Conservation (phyloP, 2,113 vertebrate genomes). For the Scytalopus superciliaris region DNA sequence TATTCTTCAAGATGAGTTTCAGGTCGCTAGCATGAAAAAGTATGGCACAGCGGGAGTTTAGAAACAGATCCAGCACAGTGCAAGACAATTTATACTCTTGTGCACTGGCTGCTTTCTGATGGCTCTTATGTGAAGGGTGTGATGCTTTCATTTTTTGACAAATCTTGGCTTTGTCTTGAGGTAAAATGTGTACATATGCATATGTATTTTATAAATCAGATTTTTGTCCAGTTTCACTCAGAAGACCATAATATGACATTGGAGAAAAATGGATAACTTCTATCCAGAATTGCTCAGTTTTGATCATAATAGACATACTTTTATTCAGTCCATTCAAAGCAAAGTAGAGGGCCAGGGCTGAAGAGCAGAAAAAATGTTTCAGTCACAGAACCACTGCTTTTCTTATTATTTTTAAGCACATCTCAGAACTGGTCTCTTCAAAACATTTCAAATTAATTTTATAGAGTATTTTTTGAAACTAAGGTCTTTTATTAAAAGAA, state of each 20-base stretch:
- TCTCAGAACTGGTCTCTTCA: neutral
- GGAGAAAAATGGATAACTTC: neutral
- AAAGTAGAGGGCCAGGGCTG: neutral
- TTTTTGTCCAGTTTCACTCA: neutral
- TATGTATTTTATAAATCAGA: neutral
- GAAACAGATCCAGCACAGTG: neutral
- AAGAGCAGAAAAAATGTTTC: neutral
- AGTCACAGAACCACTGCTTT: neutral
- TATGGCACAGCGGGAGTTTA: neutral
- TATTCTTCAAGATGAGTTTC: neutral
- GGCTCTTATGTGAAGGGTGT: neutral
- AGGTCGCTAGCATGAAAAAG: neutral
- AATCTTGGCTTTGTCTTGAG: neutral
- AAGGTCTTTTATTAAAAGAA: neutral
- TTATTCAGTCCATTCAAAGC: neutral
- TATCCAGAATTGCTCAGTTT: neutral
- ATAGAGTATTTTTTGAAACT: neutral
- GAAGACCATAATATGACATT: neutral
- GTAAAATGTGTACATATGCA: neutral
- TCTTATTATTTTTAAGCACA: neutral
- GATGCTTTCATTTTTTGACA: neutral
- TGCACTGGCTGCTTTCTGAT: neutral
- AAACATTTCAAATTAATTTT: neutral
- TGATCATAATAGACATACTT: neutral
- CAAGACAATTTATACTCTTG: neutral